These are phyloP conservation scores for Agrotis clavis DNA, from an alignment of 2,888 invertebrate genomes.

Conservation along the genomic window DNA sequence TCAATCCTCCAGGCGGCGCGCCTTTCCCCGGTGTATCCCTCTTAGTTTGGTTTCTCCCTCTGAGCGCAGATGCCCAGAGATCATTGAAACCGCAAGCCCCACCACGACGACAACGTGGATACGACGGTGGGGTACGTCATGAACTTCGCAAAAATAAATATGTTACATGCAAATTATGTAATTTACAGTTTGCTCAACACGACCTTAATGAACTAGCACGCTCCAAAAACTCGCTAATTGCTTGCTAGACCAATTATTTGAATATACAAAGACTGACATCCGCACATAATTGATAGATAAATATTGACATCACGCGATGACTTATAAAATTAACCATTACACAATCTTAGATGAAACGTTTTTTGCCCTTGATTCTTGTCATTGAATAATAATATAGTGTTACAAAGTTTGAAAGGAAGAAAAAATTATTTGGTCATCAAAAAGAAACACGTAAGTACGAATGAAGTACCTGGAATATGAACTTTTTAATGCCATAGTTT, in stretches of 20 bases:
- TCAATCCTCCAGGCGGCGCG: too few relatives aligned
- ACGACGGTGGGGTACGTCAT: too few relatives aligned
- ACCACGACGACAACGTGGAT: too few relatives aligned
- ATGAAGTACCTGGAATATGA: too few relatives aligned
- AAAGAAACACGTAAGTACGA: too few relatives aligned
- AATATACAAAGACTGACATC: constrained; percentile 24
- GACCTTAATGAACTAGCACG: constrained; percentile 25
- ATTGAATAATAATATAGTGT: constrained; percentile 17
- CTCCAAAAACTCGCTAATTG: constrained; percentile 33
- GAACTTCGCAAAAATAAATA: neutral
- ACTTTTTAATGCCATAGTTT: too few relatives aligned
- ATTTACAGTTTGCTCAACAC: neutral
- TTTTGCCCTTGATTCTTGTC: constrained; percentile 26
- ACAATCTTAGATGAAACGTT: constrained; percentile 24
- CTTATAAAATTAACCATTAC: constrained; percentile 50
- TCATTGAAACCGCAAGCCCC: too few relatives aligned
- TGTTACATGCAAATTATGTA: neutral
- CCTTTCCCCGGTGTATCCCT: too few relatives aligned
- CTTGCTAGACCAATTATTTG: constrained; percentile 15
- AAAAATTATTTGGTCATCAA: constrained; percentile 22
- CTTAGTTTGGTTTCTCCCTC: too few relatives aligned
- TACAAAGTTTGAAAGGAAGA: constrained; percentile 15
- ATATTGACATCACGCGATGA: constrained; percentile 48
- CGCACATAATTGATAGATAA: constrained; percentile 37
- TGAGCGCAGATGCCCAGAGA: too few relatives aligned